Evolutionary conservation across 2,113 vertebrate genomes (phyloP), one percentile per base, ranked within the genome.

Genomic region (Chionodraco myersi): DNA sequence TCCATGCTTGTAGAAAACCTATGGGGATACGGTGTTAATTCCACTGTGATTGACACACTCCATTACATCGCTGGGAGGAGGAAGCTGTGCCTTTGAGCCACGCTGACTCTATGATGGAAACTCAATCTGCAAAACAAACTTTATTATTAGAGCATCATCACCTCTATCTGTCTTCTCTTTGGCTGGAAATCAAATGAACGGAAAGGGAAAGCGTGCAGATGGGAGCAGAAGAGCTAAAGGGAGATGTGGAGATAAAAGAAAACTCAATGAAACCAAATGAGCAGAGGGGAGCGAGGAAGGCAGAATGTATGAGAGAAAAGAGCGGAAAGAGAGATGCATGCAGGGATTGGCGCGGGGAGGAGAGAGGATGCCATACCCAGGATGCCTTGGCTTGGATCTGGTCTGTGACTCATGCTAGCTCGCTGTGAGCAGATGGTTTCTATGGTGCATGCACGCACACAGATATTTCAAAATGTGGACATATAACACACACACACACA

Each of bases 361-460:
- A 87, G 77, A 88, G 77, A 57, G 77, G 86, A 82, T 88, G 85
- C 63, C 44, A 48, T 86, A 85, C 60, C 79, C 89, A 89, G 93
- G 91, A 93, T 91, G 90, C 86, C 84, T 86, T 84, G 79, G 73
- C 87, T 90, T 84, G 84, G 86, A 90, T 89, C 87, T 83, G 79
- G 70, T 91, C 82, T 90, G 86, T 92, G 91, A 92, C 70, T 94
- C 92, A 92, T 82, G 67, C 81, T 77, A 75, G 85, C 90, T 90
- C 83, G 18, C 87, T 84, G 84, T 87, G 88, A 94, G 64, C 92
- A 94, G 93, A 93, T 94, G 92, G 92, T 93, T 92, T 88, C 87
- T 82, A 68, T 53, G 87, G 86, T 79, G 87, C 82, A 44, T 80
- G 80, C 76, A 59, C 65, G 3, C 82, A 79, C 72, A 72, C 79